Evolutionary conservation across 2,888 invertebrate genomes (phyloP).

Genomic region (Trachelus troglodyta): DNA sequence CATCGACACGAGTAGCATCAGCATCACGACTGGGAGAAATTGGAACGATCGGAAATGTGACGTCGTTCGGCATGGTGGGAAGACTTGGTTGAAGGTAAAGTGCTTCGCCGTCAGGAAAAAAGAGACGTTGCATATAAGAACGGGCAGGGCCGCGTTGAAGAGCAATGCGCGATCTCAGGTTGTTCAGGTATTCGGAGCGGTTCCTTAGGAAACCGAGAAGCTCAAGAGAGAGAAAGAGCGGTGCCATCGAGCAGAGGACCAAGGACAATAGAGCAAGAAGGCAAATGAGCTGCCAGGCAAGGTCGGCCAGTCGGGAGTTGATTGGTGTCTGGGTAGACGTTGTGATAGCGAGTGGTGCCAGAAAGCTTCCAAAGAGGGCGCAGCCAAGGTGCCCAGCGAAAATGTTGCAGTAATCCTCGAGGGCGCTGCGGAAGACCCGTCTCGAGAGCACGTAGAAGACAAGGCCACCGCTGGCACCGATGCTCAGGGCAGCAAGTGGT

Average conservation of each 20-base stretch:
- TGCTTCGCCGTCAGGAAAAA: conserved; percentile 32
- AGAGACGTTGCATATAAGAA: conserved; percentile 40
- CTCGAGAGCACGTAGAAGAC: conserved; percentile 46
- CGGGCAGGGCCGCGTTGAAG: conserved; percentile 30
- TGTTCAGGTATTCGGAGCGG: conserved; percentile 46
- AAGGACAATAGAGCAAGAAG: conserved; percentile 30
- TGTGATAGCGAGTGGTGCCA: conserved; percentile 46
- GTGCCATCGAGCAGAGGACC: conserved; percentile 30
- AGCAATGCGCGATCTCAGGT: conserved; percentile 38
- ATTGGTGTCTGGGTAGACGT: conserved; percentile 13
- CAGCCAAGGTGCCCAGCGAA: conserved; percentile 53
- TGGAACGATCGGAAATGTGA: background rate
- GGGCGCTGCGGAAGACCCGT: conserved; percentile 48
- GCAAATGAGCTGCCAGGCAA: conserved; percentile 46
- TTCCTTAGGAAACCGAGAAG: conserved; percentile 44
- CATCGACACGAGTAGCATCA: too few species aligned
- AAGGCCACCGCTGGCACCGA: conserved; percentile 42
- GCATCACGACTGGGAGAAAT: background rate
- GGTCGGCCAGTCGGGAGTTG: conserved; percentile 21
- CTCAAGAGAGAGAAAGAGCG: conserved; percentile 36
- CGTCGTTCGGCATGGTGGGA: background rate
- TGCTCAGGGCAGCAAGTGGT: conserved; percentile 41
- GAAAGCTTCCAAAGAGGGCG: conserved; percentile 49
- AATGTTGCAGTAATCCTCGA: conserved; percentile 63
- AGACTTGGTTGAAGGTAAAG: conserved; percentile 44